Evolutionary conservation across 2,888 invertebrate species (phyloP).

Genomic region (Miltochrista miniata): DNA sequence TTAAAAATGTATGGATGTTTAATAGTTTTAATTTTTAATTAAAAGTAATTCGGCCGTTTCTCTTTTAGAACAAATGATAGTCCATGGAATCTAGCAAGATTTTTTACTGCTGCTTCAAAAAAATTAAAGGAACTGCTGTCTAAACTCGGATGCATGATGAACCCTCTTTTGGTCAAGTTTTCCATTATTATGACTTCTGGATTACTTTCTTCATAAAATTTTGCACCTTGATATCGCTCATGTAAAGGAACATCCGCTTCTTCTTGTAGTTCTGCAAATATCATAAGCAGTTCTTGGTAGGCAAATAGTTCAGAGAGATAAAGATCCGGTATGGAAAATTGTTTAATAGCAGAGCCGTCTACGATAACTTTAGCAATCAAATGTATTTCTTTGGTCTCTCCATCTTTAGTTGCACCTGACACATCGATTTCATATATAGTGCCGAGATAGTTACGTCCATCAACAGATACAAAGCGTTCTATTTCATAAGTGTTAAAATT

Average conservation of each 20-base stretch:
- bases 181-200: background rate
- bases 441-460: no score
- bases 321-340: no score
- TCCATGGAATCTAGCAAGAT: constrained; percentile 2
- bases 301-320: no score
- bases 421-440: no score
- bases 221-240: no score
- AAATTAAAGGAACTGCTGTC: background rate
- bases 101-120: background rate
- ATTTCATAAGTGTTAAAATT: no score
- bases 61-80: constrained; percentile 2
- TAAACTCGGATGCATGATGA: background rate
- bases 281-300: no score
- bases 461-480: no score
- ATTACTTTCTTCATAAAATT: background rate
- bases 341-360: no score
- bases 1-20: constrained; percentile 28
- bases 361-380: no score
- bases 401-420: no score
- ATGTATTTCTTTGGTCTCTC: no score
- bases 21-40: constrained; percentile 2
- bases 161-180: background rate
- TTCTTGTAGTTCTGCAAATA: background rate
- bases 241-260: background rate
- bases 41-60: background rate